phyloP scores from a whole-genome alignment of 2,113 vertebrate genomes.

The Sapajus apella region DNA sequence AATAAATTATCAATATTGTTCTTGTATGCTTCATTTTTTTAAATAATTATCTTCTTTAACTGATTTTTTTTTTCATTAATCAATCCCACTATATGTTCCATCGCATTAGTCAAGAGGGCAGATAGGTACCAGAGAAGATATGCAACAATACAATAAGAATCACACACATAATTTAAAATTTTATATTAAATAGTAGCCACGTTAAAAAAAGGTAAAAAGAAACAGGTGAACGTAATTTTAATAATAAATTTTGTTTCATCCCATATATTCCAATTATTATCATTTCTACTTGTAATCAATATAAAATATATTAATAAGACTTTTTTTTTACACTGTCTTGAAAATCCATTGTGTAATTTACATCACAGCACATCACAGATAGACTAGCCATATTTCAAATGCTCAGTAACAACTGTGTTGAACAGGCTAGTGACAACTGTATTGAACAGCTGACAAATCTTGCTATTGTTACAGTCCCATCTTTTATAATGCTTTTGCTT shows the following conservation, averaged over 20 bases:
- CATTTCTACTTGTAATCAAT: neutral
- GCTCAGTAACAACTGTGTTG: neutral
- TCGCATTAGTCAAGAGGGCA: neutral
- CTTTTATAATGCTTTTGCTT: neutral
- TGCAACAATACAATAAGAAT: neutral
- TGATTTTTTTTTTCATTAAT: neutral
- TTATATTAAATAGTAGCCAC: neutral
- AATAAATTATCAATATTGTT: neutral
- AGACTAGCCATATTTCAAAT: neutral
- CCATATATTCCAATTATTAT: neutral
- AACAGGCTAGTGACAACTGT: neutral
- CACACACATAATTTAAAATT: neutral
- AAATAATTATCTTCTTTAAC: neutral
- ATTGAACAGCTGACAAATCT: neutral
- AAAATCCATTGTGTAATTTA: neutral
- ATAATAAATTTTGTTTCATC: neutral
- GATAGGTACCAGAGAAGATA: rapidly evolving
- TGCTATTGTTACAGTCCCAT: neutral
- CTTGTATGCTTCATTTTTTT: neutral
- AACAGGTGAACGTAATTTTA: neutral
- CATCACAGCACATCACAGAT: neutral
- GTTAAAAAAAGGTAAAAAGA: neutral
- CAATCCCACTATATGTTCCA: neutral
- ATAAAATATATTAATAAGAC: neutral
- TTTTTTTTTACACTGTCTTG: neutral